These are phyloP conservation scores for Drosophila chauvacae DNA, from an alignment of 1,140 invertebrate species.

Conservation along the genomic window DNA sequence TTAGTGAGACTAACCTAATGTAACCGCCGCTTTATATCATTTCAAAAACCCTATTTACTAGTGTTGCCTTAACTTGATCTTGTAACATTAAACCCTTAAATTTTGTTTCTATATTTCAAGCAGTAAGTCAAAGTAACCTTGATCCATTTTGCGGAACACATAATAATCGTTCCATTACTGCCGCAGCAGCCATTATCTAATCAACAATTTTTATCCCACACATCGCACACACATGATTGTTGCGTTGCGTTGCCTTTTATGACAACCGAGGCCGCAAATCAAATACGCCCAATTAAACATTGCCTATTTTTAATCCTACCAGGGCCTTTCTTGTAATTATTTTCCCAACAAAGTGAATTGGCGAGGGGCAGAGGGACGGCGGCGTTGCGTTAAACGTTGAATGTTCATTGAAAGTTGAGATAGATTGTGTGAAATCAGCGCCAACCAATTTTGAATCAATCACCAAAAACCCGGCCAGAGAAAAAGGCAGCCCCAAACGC, in stretches of 20 bases:
- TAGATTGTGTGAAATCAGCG: constrained; percentile 81
- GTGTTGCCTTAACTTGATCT: too few relatives aligned
- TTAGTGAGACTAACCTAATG: too few relatives aligned
- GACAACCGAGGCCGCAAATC: constrained; percentile 68
- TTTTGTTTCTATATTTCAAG: not conserved
- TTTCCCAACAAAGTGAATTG: constrained; percentile 60
- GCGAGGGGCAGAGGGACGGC: not conserved
- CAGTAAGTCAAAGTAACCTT: not conserved
- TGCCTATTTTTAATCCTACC: constrained; percentile 52
- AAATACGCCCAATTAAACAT: constrained; percentile 78
- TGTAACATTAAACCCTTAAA: too few relatives aligned
- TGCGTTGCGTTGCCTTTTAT: constrained; percentile 54
- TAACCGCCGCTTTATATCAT: too few relatives aligned
- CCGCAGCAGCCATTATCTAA: constrained; percentile 50
- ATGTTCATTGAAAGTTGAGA: constrained; percentile 52
- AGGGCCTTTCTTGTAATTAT: constrained; percentile 62
- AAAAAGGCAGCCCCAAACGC: constrained; percentile 27
- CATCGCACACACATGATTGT: constrained; percentile 61
- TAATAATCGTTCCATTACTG: constrained; percentile 23
- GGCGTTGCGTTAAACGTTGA: constrained; percentile 12
- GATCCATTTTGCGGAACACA: constrained; percentile 1
- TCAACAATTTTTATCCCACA: constrained; percentile 42
- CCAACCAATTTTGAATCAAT: constrained; percentile 82
- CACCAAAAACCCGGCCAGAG: constrained; percentile 41
- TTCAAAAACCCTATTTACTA: too few relatives aligned